Conservation (phyloP, 2,113 vertebrate genomes). For the Capreolus pygargus region DNA sequence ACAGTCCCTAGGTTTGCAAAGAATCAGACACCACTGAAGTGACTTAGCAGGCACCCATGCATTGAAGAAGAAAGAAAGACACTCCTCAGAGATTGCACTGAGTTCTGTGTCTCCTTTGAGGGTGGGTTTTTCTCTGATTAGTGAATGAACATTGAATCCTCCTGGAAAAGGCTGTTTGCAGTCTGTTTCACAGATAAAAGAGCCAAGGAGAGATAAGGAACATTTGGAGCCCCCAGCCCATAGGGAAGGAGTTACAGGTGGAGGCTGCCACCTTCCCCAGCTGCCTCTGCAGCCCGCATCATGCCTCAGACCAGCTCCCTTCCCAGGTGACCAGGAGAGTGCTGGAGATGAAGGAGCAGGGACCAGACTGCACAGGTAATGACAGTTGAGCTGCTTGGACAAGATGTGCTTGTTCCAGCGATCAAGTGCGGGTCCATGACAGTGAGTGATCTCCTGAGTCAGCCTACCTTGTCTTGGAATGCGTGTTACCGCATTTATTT, state of each 20-base stretch:
- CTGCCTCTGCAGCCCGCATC: neutral
- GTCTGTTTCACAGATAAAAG: conserved; percentile 2
- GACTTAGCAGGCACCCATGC: neutral
- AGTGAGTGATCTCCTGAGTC: conserved; percentile 37
- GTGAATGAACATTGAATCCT: neutral
- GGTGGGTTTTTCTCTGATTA: conserved; percentile 12
- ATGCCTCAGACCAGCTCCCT: neutral
- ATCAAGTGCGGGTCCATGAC: conserved; percentile 62
- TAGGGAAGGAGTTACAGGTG: neutral
- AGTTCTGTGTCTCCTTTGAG: neutral
- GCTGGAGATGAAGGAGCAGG: neutral
- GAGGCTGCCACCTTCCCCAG: neutral
- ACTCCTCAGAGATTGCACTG: neutral
- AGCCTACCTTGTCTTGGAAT: conserved; percentile 30
- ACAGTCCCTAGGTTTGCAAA: neutral
- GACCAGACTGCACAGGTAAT: conserved; percentile 32
- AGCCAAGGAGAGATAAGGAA: neutral
- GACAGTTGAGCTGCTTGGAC: conserved; percentile 39
- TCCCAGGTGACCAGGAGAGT: neutral
- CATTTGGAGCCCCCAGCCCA: neutral
- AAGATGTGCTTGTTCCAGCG: conserved; percentile 33
- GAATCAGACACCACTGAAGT: neutral
- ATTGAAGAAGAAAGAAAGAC: neutral
- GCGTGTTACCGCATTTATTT: conserved; percentile 35
- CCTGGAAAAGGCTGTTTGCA: conserved; percentile 28